A percentile compares a stretch with the other conserved stretches of the same genome.
phyloP scores from a whole-genome alignment of 92 coral and sea anemone species.

The Ricordea florida region DNA sequence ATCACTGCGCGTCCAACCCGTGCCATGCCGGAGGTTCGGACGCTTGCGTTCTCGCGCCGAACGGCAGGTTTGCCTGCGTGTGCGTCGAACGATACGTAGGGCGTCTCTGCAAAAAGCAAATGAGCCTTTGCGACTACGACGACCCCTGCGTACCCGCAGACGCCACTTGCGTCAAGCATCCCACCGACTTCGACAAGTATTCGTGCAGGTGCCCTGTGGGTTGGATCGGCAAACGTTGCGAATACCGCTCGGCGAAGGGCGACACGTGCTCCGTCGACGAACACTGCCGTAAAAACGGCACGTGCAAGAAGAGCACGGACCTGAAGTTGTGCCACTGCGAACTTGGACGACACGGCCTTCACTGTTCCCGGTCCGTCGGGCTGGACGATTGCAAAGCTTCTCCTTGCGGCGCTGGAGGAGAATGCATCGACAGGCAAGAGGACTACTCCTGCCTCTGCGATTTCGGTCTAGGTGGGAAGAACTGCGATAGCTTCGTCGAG shows the following conservation, averaged over 20 bases:
- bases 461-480: too few relatives aligned
- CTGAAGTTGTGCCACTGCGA: too few relatives aligned
- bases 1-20: slow-evolving; percentile 11
- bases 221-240: slow-evolving; percentile 5
- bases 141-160: neutral
- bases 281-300: too few relatives aligned
- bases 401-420: too few relatives aligned
- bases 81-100: neutral
- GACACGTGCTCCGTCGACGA: neutral
- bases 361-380: too few relatives aligned
- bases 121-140: neutral
- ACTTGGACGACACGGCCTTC: too few relatives aligned
- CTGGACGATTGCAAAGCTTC: too few relatives aligned
- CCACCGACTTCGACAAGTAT: neutral
- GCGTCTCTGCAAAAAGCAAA: neutral
- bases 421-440: too few relatives aligned
- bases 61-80: neutral
- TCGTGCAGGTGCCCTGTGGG: neutral
- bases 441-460: too few relatives aligned
- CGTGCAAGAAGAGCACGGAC: too few relatives aligned
- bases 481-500: too few relatives aligned
- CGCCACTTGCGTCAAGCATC: neutral
- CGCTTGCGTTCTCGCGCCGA: neutral
- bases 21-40: neutral
- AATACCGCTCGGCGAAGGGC: neutral